Evolutionary conservation across 2,888 invertebrate species (phyloP).

Genomic region (Eilema depressum): DNA sequence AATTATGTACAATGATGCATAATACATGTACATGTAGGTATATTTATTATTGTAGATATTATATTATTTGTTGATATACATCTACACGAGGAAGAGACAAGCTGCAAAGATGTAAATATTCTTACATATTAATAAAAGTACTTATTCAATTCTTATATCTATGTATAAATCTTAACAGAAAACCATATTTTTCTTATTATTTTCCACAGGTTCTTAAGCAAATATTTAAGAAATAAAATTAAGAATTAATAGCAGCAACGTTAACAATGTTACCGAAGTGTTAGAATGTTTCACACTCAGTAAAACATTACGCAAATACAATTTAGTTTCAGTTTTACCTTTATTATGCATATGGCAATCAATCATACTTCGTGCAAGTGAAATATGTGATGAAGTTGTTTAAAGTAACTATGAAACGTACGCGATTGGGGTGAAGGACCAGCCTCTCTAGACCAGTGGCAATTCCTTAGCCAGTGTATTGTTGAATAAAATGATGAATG

Average conservation of each 20-base stretch:
- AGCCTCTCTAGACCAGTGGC: no score
- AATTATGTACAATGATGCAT: constrained; percentile 21
- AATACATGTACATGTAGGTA: neutral
- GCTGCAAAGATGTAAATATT: constrained; percentile 61
- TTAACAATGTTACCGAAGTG: neutral
- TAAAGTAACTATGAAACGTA: no score
- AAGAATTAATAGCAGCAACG: neutral
- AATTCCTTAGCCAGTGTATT: no score
- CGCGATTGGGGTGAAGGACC: neutral
- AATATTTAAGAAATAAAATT: neutral
- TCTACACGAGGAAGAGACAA: constrained; percentile 26
- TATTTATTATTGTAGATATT: constrained; percentile 13
- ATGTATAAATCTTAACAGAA: constrained; percentile 23
- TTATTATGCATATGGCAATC: neutral
- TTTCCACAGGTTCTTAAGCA: neutral
- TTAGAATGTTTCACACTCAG: constrained; percentile 11
- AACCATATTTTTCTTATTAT: constrained; percentile 26
- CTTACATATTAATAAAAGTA: constrained; percentile 23
- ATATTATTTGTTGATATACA: constrained; percentile 13
- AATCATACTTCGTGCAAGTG: neutral
- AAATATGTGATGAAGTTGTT: neutral
- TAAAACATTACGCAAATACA: constrained; percentile 1
- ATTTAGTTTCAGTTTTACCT: constrained; percentile 6
- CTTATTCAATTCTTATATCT: neutral
- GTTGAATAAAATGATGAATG: no score